phyloP scores from a whole-genome alignment of 2,797 vertebrate genomes.

The Phrynocephalus vlangalii region DNA sequence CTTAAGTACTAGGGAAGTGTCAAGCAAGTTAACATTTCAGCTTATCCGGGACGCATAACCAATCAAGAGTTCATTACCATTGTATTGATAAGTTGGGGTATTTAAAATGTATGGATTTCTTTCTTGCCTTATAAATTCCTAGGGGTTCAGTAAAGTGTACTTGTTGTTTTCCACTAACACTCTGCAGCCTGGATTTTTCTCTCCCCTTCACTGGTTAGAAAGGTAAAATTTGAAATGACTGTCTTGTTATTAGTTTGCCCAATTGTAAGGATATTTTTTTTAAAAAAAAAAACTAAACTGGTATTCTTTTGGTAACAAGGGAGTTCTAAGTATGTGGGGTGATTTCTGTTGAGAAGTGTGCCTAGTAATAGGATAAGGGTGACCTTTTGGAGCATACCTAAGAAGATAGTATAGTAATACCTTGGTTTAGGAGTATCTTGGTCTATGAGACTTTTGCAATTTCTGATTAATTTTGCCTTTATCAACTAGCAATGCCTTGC shows the following conservation, averaged over 20 bases:
- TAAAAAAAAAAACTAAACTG: neutral
- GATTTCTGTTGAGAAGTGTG: too few species aligned
- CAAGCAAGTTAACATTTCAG: neutral
- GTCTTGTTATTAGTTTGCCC: neutral
- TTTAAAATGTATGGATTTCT: neutral
- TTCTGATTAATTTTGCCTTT: too few species aligned
- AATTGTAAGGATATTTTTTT: constrained; percentile 6
- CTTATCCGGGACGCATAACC: neutral
- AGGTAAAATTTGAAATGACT: constrained; percentile 4
- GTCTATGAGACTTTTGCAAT: too few species aligned
- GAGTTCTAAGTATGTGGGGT: too few species aligned
- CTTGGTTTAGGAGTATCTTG: too few species aligned
- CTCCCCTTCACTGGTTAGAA: neutral
- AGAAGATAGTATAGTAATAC: too few species aligned
- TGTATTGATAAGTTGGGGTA: neutral
- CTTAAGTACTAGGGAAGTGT: constrained; percentile 11
- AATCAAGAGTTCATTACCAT: neutral
- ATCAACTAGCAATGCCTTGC: too few species aligned
- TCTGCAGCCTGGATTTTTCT: neutral
- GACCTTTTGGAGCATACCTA: too few species aligned
- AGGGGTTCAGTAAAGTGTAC: neutral
- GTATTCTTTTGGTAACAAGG: neutral
- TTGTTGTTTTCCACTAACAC: neutral
- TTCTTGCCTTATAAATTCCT: constrained; percentile 3
- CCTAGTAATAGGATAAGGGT: too few species aligned